phyloP scores from a whole-genome alignment of 2,113 vertebrate species.

The Elgaria multicarinata region DNA sequence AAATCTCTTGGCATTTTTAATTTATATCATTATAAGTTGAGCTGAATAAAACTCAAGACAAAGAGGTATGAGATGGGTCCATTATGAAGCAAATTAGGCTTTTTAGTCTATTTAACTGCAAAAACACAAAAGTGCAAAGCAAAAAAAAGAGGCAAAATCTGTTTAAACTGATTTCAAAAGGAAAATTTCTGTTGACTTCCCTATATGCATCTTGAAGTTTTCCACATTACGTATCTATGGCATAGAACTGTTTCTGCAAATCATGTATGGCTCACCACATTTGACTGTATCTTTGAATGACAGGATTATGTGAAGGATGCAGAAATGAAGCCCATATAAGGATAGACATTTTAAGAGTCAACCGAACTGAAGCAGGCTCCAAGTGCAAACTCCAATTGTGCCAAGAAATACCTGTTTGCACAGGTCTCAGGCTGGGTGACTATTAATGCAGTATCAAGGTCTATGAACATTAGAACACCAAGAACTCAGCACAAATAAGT shows the following conservation, averaged over 20 bases:
- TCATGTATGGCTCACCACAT: not conserved
- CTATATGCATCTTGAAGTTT: not conserved
- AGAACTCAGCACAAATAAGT: not conserved
- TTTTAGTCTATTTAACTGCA: slow-evolving; percentile 19
- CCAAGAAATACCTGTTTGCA: not conserved
- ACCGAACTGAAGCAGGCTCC: not conserved
- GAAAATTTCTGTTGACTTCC: slow-evolving; percentile 9
- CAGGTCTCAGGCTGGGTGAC: not conserved
- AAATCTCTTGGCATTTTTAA: slow-evolving; percentile 46
- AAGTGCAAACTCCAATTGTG: not conserved
- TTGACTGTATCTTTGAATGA: not conserved
- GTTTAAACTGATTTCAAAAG: not conserved
- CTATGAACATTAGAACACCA: not conserved
- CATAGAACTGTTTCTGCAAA: not conserved
- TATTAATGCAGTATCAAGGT: not conserved
- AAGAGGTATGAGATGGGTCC: not conserved
- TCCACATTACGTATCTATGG: not conserved
- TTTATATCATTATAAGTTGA: slow-evolving; percentile 11
- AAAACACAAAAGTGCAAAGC: not conserved
- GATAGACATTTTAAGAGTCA: not conserved
- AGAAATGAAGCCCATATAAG: not conserved
- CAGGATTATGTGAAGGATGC: not conserved
- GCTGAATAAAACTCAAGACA: slow-evolving; percentile 1
- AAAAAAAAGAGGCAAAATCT: not conserved
- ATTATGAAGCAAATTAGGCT: slow-evolving; percentile 2